Evolutionary conservation across 1,140 invertebrate species (phyloP), one percentile per base, ranked within the genome.

Genomic region (Ceratosolen fusciceps): DNA sequence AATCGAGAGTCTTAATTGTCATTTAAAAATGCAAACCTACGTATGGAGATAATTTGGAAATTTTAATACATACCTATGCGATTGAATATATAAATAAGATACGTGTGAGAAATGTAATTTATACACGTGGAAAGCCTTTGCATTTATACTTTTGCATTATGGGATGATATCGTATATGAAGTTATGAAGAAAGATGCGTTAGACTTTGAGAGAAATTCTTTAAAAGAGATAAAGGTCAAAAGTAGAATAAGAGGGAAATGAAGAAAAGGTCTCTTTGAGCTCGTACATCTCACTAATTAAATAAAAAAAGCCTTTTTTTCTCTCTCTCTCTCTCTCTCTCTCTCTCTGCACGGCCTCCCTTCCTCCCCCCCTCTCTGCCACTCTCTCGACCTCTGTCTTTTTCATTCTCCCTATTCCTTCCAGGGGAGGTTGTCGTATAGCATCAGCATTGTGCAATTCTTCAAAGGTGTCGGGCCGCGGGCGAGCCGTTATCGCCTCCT

Each of bases 231-330:
- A 37, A 21, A 43, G n/a, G 31, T 34, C 26, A 29, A 10, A 34
- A 58, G 80, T 80, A 75, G n/a, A 79, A 76, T 60, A 79, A 83
- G 73, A 79, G 70, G 62, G 52, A 60, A 65, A 31, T n/a, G 60
- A 65, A 47, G 70, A 70, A 76, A 82, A 83, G 83, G 82, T 83
- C 84, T 83, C 84, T 86, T 87, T 85, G 85, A 87, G 82, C 81
- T 81, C 83, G 84, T 85, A 84, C 84, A 87, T 87, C 83, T 87
- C 82, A 83, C 84, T 89, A 89, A 89, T 88, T 88, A 87, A 88
- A 88, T 88, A 86, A 87, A n/a, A 87, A 86, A 85, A 80, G 74
- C 79, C 79, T 82, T 71, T 76, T 62, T 43, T 43, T 47, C 47
- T 24, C 16, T 8, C 39, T 67, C 8, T 9, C 74, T 54, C 31